A percentile compares a stretch with the other conserved stretches of the same genome.
Conservation (phyloP, 2,888 invertebrate species). For the Torymus auratus region DNA sequence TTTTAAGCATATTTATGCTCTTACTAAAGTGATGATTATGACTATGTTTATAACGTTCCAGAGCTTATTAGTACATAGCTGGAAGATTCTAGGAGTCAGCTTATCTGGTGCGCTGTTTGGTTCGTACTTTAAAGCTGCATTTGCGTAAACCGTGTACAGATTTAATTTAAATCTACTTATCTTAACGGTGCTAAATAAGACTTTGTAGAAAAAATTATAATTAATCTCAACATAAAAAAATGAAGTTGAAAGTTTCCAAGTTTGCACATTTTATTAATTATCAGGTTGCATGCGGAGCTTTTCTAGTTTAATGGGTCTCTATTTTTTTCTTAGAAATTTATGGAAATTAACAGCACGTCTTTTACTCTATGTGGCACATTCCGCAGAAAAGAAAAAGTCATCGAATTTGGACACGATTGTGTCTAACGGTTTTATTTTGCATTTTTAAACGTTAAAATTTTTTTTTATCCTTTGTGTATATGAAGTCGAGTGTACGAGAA, state of each 20-base stretch:
- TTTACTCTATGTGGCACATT: too few species aligned
- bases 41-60: conserved; percentile 16
- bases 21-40: conserved; percentile 14
- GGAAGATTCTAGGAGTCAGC: conserved; percentile 58
- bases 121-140: conserved; percentile 59
- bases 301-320: too few species aligned
- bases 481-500: too few species aligned
- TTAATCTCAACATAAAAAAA: conserved; percentile 23
- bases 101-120: conserved; percentile 61
- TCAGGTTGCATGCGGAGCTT: too few species aligned
- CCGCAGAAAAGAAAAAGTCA: too few species aligned
- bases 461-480: too few species aligned
- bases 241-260: not conserved
- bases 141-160: conserved; percentile 64
- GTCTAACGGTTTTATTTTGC: too few species aligned
- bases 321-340: too few species aligned
- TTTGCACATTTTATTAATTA: not conserved
- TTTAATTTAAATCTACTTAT: conserved; percentile 62
- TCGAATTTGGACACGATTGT: too few species aligned
- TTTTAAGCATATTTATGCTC: too few species aligned
- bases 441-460: too few species aligned
- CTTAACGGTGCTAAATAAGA: conserved; percentile 63
- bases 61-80: conserved; percentile 33
- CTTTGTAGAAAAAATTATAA: conserved; percentile 60
- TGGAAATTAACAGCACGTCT: too few species aligned